Conservation (phyloP, 2,113 vertebrate genomes). For the Planiliza haematocheilus region DNA sequence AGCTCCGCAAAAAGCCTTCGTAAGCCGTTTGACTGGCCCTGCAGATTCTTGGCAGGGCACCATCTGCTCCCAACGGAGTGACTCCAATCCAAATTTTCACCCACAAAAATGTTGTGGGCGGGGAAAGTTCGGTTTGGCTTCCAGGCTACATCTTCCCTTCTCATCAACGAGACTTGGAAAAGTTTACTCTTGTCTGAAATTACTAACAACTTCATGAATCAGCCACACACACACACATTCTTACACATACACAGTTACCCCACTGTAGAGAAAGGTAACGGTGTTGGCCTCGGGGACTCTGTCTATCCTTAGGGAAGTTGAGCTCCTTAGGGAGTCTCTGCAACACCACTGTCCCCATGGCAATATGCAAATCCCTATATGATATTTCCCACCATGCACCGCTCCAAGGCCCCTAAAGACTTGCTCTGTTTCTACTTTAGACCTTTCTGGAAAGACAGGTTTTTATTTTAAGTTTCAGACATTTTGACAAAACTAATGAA, state of each 20-base stretch:
- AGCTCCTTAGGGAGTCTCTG: slow-evolving; percentile 64
- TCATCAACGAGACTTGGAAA: slow-evolving; percentile 32
- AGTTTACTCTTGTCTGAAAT: slow-evolving; percentile 52
- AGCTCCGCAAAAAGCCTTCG: no score
- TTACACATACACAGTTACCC: slow-evolving; percentile 15
- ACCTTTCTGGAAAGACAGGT: slow-evolving; percentile 42
- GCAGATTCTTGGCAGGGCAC: no score
- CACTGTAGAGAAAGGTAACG: slow-evolving; percentile 42
- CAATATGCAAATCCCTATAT: slow-evolving; percentile 76
- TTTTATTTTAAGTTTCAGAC: slow-evolving; percentile 52
- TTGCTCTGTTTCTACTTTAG: slow-evolving; percentile 57
- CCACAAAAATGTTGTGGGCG: no score
- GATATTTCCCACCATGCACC: slow-evolving; percentile 73
- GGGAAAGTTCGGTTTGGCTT: no score
- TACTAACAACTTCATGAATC: slow-evolving; percentile 46
- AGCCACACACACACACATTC: slow-evolving; percentile 7
- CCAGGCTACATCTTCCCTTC: background rate
- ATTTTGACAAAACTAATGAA: slow-evolving; percentile 62
- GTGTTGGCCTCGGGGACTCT: slow-evolving; percentile 68
- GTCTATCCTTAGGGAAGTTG: slow-evolving; percentile 65
- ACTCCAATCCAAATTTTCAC: no score
- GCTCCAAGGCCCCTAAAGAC: slow-evolving; percentile 65
- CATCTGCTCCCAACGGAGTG: no score
- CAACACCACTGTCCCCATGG: slow-evolving; percentile 75
- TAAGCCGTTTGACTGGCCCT: no score